Evolutionary conservation across 2,113 vertebrate genomes (phyloP).

Genomic region (Pteronura brasiliensis): DNA sequence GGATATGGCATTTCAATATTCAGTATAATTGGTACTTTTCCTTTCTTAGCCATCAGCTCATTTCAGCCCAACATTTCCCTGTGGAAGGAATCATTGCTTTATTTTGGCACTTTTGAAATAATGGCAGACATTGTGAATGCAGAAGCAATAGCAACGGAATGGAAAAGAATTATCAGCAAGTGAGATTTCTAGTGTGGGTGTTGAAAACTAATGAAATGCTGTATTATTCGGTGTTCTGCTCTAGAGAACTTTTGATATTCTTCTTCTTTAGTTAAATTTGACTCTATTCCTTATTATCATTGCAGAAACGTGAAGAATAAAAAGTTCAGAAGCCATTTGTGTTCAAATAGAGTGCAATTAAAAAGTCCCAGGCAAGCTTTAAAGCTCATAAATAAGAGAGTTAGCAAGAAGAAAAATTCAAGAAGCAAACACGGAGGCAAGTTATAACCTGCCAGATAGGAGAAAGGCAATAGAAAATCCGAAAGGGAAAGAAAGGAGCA

Average conservation of each 20-base stretch:
- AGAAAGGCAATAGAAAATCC: neutral
- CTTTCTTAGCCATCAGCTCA: slow-evolving; percentile 28
- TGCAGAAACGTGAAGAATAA: slow-evolving; percentile 60
- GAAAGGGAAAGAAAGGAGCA: neutral
- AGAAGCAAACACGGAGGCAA: neutral
- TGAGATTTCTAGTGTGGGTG: slow-evolving; percentile 52
- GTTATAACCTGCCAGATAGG: slow-evolving; percentile 17
- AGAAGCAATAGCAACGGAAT: neutral
- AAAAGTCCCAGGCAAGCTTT: slow-evolving; percentile 54
- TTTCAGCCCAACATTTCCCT: slow-evolving; percentile 11
- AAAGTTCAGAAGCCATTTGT: slow-evolving; percentile 63
- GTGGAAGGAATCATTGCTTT: slow-evolving; percentile 30
- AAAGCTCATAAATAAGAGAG: slow-evolving; percentile 48
- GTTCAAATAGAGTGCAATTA: slow-evolving; percentile 64
- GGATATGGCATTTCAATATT: neutral
- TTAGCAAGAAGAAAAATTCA: slow-evolving; percentile 3
- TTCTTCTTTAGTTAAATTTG: slow-evolving; percentile 59
- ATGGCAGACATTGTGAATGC: slow-evolving; percentile 16
- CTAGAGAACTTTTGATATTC: slow-evolving; percentile 37
- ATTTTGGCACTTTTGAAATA: slow-evolving; percentile 51
- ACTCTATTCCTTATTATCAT: slow-evolving; percentile 52
- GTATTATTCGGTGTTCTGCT: slow-evolving; percentile 61
- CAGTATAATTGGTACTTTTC: neutral
- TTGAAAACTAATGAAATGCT: slow-evolving; percentile 51
- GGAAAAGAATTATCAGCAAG: slow-evolving; percentile 41